Evolutionary conservation across 2,113 vertebrate genomes (phyloP).

Genomic region (Gymnobelideus leadbeateri): DNA sequence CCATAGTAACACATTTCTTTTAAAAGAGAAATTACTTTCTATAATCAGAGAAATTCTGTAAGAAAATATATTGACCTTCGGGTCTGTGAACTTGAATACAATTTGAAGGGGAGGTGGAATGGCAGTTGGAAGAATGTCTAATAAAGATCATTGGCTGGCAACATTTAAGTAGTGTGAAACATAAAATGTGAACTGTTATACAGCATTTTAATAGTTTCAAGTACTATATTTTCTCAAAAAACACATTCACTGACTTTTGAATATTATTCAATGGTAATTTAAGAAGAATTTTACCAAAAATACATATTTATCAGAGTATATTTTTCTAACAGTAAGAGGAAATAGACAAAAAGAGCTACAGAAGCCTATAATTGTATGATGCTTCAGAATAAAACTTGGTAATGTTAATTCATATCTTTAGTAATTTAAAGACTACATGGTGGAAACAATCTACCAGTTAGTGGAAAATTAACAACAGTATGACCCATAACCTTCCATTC

Average conservation of each 20-base stretch:
- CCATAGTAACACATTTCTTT: background rate
- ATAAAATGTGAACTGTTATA: background rate
- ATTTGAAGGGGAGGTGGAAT: background rate
- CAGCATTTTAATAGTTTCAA: background rate
- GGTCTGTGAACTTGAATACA: background rate
- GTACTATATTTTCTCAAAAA: background rate
- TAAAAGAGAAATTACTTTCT: background rate
- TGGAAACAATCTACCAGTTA: too few relatives aligned
- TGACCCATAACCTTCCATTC: too few relatives aligned
- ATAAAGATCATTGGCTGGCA: background rate
- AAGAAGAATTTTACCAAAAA: too few relatives aligned
- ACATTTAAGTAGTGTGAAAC: background rate
- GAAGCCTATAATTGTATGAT: too few relatives aligned
- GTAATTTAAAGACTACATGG: too few relatives aligned
- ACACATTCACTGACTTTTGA: background rate
- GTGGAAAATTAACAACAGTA: too few relatives aligned
- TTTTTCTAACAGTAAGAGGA: background rate
- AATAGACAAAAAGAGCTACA: background rate
- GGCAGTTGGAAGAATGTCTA: background rate
- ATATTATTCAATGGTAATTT: background rate
- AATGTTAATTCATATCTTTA: too few relatives aligned
- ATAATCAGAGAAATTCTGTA: background rate
- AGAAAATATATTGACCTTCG: background rate
- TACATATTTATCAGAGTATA: background rate
- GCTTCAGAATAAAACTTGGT: too few relatives aligned